phyloP scores from a whole-genome alignment of 2,888 invertebrate species.

The Yponomeuta plumbellus region DNA sequence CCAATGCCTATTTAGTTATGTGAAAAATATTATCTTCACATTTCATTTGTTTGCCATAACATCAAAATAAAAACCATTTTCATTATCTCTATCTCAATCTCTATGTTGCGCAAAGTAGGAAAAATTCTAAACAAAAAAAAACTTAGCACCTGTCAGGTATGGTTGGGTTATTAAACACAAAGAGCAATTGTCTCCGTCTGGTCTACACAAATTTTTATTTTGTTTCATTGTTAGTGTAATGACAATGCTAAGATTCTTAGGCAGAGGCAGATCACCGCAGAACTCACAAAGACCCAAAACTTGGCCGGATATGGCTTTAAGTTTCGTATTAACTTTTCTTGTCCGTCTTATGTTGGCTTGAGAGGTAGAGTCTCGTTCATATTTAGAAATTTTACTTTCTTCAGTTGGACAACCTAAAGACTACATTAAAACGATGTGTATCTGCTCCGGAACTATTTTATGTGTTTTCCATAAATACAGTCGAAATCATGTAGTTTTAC shows the following conservation, averaged over 20 bases:
- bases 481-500: too few relatives aligned
- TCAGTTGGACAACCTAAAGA: too few relatives aligned
- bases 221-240: background rate
- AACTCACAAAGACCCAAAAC: background rate
- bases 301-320: background rate
- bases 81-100: background rate
- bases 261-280: background rate
- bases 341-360: background rate
- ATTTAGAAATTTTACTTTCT: too few relatives aligned
- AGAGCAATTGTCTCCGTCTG: background rate
- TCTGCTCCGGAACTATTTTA: too few relatives aligned
- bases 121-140: background rate
- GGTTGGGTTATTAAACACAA: background rate
- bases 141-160: constrained; percentile 1
- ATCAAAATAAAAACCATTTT: background rate
- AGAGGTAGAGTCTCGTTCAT: too few relatives aligned
- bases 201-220: background rate
- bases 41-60: too few relatives aligned
- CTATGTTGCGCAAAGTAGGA: background rate
- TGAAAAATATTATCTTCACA: background rate
- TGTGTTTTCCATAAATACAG: too few relatives aligned
- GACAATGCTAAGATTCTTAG: constrained; percentile 4
- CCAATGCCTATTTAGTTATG: background rate
- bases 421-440: too few relatives aligned
- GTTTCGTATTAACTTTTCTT: background rate